Percentiles rank a stretch among this genome's conserved stretches.
These are phyloP conservation scores for Eptatretus burgeri DNA, from an alignment of 2,113 vertebrate genomes.

Conservation along the genomic window DNA sequence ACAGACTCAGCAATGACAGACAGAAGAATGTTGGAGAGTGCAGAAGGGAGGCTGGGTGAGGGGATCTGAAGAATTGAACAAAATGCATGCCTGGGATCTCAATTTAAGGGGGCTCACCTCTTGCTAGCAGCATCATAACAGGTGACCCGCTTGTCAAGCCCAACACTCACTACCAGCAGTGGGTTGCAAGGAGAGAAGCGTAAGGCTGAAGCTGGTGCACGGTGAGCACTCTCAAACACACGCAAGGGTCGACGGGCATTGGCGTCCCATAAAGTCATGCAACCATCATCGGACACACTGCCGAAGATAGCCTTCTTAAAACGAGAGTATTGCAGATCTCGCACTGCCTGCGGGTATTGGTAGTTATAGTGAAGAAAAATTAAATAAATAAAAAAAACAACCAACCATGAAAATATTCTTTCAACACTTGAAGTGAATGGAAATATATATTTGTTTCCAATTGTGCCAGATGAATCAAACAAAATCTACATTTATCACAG, in stretches of 20 bases:
- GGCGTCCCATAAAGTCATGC: conserved; percentile 65
- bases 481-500: too few relatives aligned
- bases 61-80: background rate
- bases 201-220: conserved; percentile 56
- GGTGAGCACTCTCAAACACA: conserved; percentile 43
- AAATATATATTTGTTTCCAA: too few relatives aligned
- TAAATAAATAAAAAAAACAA: too few relatives aligned
- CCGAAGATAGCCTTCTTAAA: conserved; percentile 65
- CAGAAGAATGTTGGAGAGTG: background rate
- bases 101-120: conserved; percentile 28
- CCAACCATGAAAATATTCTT: too few relatives aligned
- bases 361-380: too few relatives aligned
- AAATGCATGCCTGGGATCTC: background rate
- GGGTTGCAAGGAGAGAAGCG: conserved; percentile 79
- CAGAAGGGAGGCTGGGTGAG: background rate
- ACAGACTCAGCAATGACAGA: background rate
- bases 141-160: conserved; percentile 81
- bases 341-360: conserved; percentile 30
- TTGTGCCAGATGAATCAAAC: too few relatives aligned
- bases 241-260: conserved; percentile 54
- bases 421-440: too few relatives aligned
- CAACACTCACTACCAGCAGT: conserved; percentile 55
- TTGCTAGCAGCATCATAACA: conserved; percentile 76
- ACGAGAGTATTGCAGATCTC: conserved; percentile 43
- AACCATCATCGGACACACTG: conserved; percentile 52